phyloP scores from a whole-genome alignment of 1,140 invertebrate genomes.

The Drosophila azteca region DNA sequence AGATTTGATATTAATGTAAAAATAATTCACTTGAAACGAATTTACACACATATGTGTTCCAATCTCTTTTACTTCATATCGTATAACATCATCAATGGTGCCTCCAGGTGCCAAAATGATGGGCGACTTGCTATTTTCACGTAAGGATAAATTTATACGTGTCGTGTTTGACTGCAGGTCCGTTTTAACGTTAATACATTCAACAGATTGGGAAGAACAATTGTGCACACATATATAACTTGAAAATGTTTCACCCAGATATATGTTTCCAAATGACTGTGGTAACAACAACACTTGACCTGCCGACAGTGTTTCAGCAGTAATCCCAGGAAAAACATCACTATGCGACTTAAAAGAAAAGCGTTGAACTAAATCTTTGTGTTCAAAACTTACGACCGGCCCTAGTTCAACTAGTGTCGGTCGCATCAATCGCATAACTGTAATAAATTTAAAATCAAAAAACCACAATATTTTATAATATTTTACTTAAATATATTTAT shows the following conservation, averaged over 20 bases:
- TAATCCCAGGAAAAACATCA: constrained; percentile 44
- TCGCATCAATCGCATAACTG: constrained; percentile 66
- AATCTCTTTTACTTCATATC: constrained; percentile 99
- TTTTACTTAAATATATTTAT: too few relatives aligned
- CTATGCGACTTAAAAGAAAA: constrained; percentile 25
- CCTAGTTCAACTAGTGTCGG: constrained; percentile 61
- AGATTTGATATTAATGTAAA: not conserved
- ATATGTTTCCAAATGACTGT: constrained; percentile 95
- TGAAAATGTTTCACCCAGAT: constrained; percentile 97
- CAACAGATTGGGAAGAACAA: constrained; percentile 92
- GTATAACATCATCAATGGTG: constrained; percentile 97
- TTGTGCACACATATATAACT: constrained; percentile 99
- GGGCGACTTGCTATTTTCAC: constrained; percentile 86
- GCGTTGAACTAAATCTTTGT: constrained; percentile 51
- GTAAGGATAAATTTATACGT: constrained; percentile 89
- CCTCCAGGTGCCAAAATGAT: constrained; percentile 90
- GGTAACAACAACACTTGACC: constrained; percentile 96
- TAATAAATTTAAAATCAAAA: not conserved
- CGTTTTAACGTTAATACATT: constrained; percentile 93
- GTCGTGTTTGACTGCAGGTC: constrained; percentile 97
- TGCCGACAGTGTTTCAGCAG: constrained; percentile 91
- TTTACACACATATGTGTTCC: constrained; percentile 95
- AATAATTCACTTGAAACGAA: not conserved
- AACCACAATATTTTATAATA: too few relatives aligned
- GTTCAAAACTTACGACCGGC: constrained; percentile 63